Evolutionary conservation across 2,797 vertebrate genomes (phyloP).

Genomic region (Myoxocephalus aenaeus): DNA sequence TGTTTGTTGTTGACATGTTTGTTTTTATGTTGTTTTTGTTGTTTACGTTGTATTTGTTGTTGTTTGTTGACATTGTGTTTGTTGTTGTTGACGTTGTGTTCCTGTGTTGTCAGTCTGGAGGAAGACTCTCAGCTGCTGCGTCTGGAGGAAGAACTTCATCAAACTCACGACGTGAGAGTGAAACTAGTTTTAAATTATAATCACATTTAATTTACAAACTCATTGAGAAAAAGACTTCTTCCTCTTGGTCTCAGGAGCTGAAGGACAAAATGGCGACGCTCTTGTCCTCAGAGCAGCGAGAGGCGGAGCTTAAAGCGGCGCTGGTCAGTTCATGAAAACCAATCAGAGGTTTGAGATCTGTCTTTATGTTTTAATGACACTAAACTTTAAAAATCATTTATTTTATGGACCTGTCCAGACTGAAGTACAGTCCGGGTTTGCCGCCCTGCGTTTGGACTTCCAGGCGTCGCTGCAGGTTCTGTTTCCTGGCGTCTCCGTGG

Average conservation of each 20-base stretch:
- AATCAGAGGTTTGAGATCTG: background rate
- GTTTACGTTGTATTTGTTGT: background rate
- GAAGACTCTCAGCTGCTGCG: constrained; percentile 66
- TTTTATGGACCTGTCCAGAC: constrained; percentile 70
- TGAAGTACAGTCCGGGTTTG: constrained; percentile 76
- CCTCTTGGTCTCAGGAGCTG: constrained; percentile 23
- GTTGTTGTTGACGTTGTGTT: no score
- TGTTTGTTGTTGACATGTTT: background rate
- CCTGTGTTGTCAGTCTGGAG: constrained; percentile 61
- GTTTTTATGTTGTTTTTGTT: background rate
- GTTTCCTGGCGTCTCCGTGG: constrained; percentile 79
- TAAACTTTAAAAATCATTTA: background rate
- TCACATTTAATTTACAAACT: no score
- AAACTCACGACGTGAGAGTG: constrained; percentile 59
- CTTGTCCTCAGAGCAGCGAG: constrained; percentile 2
- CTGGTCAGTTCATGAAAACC: constrained; percentile 19
- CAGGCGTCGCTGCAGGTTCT: constrained; percentile 78
- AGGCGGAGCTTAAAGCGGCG: constrained; percentile 32
- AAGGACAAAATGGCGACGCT: constrained; percentile 9
- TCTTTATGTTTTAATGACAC: background rate
- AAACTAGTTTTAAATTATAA: background rate
- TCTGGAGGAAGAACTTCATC: constrained; percentile 70
- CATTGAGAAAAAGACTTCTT: background rate
- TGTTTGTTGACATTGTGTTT: no score
- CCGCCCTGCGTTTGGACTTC: constrained; percentile 63